These are phyloP conservation scores for Enteromius argenteus DNA, from an alignment of 2,797 vertebrate species.

Conservation along the genomic window DNA sequence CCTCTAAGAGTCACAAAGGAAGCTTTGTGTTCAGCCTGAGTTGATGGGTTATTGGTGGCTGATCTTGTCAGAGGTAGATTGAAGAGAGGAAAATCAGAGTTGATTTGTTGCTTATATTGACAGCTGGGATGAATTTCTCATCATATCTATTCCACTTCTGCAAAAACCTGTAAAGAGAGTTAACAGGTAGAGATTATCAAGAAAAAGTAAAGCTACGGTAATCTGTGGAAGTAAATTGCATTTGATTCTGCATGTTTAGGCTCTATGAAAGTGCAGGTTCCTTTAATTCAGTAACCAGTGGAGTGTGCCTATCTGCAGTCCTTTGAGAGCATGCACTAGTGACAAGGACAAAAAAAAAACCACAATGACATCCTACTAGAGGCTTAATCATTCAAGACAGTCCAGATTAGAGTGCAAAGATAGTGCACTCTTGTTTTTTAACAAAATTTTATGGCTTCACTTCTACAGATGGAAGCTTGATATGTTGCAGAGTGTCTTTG, in stretches of 20 bases:
- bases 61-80: conserved; percentile 25
- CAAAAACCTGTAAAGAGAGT: conserved; percentile 48
- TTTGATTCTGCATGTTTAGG: not conserved
- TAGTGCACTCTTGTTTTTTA: not conserved
- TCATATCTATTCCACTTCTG: not conserved
- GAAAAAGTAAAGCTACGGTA: not conserved
- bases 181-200: not conserved
- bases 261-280: not conserved
- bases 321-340: conserved; percentile 6
- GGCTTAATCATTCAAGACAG: conserved; percentile 19
- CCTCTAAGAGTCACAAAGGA: conserved; percentile 31
- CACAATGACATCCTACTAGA: not conserved
- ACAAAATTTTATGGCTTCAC: not conserved
- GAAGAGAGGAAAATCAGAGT: not conserved
- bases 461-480: conserved; percentile 1
- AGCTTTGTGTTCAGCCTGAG: conserved; percentile 26
- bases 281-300: conserved; percentile 17
- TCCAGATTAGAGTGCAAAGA: not conserved
- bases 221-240: not conserved
- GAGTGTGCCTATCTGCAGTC: conserved; percentile 31
- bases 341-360: conserved; percentile 8
- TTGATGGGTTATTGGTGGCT: conserved; percentile 3
- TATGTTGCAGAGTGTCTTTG: not conserved
- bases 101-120: conserved; percentile 28
- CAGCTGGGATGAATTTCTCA: conserved; percentile 22